A percentile compares a stretch with the other conserved stretches of the same genome.
Evolutionary conservation across 2,797 vertebrate species (phyloP).

Genomic region (Ctenopoma kingsleyae): DNA sequence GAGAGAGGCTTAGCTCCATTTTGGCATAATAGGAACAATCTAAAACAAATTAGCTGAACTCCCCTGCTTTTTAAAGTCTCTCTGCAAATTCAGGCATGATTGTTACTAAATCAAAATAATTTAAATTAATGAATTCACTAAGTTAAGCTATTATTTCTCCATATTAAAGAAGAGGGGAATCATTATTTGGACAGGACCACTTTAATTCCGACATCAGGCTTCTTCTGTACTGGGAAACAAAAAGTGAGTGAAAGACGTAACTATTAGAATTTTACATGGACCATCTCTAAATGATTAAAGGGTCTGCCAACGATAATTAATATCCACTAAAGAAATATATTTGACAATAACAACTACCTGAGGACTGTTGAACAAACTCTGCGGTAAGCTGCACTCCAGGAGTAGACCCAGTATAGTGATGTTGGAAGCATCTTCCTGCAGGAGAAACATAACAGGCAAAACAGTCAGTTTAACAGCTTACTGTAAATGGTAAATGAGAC

Average conservation of each 20-base stretch:
- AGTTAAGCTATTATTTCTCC: no score
- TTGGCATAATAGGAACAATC: slow-evolving; percentile 7
- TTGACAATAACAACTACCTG: slow-evolving; percentile 72
- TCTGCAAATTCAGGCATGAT: not conserved
- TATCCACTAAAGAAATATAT: not conserved
- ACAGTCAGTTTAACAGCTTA: not conserved
- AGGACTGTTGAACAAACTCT: slow-evolving; percentile 80
- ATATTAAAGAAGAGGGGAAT: not conserved
- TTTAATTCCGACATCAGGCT: not conserved
- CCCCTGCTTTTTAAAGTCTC: no score
- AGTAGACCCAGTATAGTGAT: slow-evolving; percentile 91
- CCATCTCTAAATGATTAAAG: not conserved
- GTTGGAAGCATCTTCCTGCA: slow-evolving; percentile 92
- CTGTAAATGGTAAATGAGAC: not conserved
- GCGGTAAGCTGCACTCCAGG: slow-evolving; percentile 92
- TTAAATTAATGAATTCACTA: no score
- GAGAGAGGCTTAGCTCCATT: slow-evolving; percentile 1
- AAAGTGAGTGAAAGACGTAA: not conserved
- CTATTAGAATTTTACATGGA: not conserved
- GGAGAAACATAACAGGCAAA: slow-evolving; percentile 13
- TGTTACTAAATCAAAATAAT: no score
- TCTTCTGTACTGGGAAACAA: not conserved
- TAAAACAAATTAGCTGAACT: not conserved
- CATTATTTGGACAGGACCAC: not conserved
- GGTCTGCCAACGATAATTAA: not conserved